Evolutionary conservation across 2,113 vertebrate species (phyloP).

Genomic region (Pedionomus torquatus): DNA sequence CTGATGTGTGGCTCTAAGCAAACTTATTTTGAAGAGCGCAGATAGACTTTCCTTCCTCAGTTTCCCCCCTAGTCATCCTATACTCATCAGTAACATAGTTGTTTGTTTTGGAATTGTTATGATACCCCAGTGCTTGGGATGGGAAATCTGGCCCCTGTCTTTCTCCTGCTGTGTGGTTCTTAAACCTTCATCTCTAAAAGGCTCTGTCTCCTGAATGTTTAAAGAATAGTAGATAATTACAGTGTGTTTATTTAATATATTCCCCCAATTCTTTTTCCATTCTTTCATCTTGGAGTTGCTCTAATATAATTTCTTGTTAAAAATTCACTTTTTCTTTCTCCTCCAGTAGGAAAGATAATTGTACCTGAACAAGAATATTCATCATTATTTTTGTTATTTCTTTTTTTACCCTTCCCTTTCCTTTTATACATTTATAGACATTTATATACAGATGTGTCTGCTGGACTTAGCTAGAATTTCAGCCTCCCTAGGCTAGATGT

Average conservation of each 20-base stretch:
- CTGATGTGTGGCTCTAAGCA: not conserved
- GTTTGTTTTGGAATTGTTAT: not conserved
- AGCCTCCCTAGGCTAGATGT: not conserved
- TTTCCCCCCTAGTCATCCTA: not conserved
- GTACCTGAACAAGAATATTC: not conserved
- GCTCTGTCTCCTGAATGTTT: not conserved
- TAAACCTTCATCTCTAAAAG: not conserved
- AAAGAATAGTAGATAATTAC: not conserved
- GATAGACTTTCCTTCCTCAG: not conserved
- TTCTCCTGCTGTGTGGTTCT: not conserved
- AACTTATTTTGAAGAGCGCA: not conserved
- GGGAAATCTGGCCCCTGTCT: not conserved
- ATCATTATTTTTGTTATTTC: not conserved
- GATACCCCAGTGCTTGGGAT: not conserved
- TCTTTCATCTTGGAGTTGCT: not conserved
- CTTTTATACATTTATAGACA: not conserved
- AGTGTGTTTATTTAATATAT: not conserved
- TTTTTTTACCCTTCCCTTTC: not conserved
- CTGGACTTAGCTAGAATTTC: not conserved
- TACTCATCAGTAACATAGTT: not conserved
- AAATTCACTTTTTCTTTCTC: not conserved
- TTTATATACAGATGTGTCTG: not conserved
- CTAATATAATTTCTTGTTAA: not conserved
- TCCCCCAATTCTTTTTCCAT: not conserved
- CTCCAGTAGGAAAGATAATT: not conserved